Percentiles rank a stretch among this genome's conserved stretches.
Conservation (phyloP, 2,113 vertebrate genomes). For the Salvelinus namaycush region DNA sequence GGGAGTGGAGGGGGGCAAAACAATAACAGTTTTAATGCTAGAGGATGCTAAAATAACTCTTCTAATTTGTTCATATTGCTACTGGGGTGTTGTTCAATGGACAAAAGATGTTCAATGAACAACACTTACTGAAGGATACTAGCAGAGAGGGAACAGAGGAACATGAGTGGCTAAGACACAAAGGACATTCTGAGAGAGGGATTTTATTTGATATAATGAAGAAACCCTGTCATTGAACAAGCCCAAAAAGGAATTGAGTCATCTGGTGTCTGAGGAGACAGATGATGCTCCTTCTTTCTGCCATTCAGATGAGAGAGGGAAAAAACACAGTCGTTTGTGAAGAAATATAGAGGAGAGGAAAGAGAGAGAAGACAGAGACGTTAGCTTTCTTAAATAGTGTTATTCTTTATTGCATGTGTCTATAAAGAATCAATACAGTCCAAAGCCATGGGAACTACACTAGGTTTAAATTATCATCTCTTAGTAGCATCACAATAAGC, state of each 20-base stretch:
- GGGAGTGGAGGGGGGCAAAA: slow-evolving; percentile 34
- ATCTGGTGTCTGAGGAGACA: slow-evolving; percentile 37
- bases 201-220: slow-evolving; percentile 13
- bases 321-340: background rate
- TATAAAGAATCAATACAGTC: slow-evolving; percentile 95
- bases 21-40: slow-evolving; percentile 65
- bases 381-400: slow-evolving; percentile 91
- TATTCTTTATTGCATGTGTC: slow-evolving; percentile 98
- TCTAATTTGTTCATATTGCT: background rate
- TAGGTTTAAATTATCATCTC: slow-evolving; percentile 85
- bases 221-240: slow-evolving; percentile 26
- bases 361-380: slow-evolving; percentile 17
- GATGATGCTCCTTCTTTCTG: background rate
- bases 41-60: slow-evolving; percentile 22
- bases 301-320: slow-evolving; percentile 19
- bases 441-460: slow-evolving; percentile 88
- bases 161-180: background rate
- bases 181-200: slow-evolving; percentile 10
- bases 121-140: slow-evolving; percentile 11
- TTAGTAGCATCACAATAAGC: slow-evolving; percentile 85
- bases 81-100: slow-evolving; percentile 32
- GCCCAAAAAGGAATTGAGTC: slow-evolving; percentile 40
- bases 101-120: background rate
- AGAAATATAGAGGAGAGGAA: slow-evolving; percentile 10
- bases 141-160: slow-evolving; percentile 20